These are phyloP conservation scores for Tiaroga cobitis DNA, from an alignment of 2,797 vertebrate genomes.

Conservation along the genomic window DNA sequence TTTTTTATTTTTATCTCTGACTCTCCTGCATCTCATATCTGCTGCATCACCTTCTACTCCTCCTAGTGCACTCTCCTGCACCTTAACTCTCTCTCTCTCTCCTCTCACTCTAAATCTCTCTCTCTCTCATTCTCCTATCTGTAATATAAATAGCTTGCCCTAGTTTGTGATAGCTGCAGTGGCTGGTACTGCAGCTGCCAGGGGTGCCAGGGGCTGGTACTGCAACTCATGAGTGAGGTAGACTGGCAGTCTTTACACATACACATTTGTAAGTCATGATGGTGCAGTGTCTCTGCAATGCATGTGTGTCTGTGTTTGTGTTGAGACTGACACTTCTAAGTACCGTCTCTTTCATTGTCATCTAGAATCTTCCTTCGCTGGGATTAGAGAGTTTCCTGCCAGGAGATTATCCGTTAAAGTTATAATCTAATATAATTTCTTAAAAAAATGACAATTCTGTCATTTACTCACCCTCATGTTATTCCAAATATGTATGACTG, in stretches of 20 bases:
- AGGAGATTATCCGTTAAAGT: background rate
- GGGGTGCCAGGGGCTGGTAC: conserved; percentile 70
- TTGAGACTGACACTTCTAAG: background rate
- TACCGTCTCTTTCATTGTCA: background rate
- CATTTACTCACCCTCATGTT: background rate
- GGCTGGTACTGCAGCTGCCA: conserved; percentile 68
- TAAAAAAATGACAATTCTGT: fast-evolving
- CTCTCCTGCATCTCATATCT: conserved; percentile 40
- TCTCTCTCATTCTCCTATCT: conserved; percentile 55
- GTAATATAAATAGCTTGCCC: conserved; percentile 85
- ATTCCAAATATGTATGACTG: too few species aligned
- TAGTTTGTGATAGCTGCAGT: conserved; percentile 83
- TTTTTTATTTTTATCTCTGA: conserved; percentile 41
- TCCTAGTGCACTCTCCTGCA: conserved; percentile 44
- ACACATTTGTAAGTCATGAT: conserved; percentile 36
- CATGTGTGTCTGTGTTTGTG: conserved; percentile 1
- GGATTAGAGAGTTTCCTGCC: background rate
- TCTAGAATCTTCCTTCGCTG: background rate
- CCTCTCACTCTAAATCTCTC: conserved; percentile 43
- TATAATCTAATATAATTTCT: background rate
- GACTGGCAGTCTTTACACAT: conserved; percentile 31
- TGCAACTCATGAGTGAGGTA: conserved; percentile 50
- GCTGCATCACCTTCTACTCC: conserved; percentile 49
- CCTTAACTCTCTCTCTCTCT: conserved; percentile 37
- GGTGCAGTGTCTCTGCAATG: conserved; percentile 13